phyloP scores from a whole-genome alignment of 2,888 invertebrate genomes.

The Protonemura montana region DNA sequence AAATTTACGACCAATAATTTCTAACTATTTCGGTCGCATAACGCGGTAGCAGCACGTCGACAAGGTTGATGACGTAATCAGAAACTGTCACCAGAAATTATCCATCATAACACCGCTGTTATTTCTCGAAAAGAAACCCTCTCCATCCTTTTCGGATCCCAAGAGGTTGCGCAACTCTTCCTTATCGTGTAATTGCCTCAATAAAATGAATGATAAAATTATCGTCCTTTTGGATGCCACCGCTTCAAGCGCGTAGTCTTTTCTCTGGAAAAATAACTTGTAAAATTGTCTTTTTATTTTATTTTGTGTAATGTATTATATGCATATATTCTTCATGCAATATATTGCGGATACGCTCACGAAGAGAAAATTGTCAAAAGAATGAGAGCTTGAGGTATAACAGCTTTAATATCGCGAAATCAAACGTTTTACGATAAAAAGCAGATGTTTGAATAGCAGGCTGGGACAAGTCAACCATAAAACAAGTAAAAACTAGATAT shows the following conservation, averaged over 20 bases:
- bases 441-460: neutral
- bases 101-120: conserved; percentile 26
- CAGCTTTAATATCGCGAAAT: neutral
- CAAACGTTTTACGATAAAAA: neutral
- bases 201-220: conserved; percentile 12
- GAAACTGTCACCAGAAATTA: conserved; percentile 28
- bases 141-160: neutral
- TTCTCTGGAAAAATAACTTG: neutral
- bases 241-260: neutral
- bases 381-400: neutral
- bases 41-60: neutral
- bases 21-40: neutral
- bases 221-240: neutral
- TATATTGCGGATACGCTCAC: neutral
- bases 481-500: neutral
- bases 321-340: neutral
- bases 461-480: neutral
- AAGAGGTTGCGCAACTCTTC: neutral
- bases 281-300: neutral
- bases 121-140: conserved; percentile 30
- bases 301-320: neutral
- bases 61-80: conserved; percentile 24
- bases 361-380: neutral
- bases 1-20: conserved; percentile 28
- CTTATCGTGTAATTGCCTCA: conserved; percentile 7